Conservation (phyloP, 2,797 vertebrate species). For the Pogoniulus pusillus region DNA sequence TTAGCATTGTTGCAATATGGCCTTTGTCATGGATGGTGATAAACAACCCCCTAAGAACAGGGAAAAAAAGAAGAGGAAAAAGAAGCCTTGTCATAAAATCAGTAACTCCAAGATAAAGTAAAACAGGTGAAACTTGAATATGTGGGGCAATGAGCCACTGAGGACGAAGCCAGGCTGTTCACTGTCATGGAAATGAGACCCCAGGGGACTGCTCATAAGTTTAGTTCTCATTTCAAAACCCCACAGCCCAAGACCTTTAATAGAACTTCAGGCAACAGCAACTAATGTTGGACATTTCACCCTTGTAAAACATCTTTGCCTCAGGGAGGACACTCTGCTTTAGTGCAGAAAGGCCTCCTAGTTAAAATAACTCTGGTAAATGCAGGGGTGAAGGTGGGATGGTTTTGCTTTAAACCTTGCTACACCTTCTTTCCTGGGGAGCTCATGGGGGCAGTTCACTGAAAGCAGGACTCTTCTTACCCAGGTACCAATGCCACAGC, state of each 20-base stretch:
- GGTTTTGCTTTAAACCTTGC: neutral
- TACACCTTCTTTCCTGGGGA: neutral
- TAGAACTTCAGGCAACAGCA: neutral
- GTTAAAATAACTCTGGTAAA: neutral
- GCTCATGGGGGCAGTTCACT: neutral
- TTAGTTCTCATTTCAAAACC: neutral
- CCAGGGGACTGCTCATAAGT: neutral
- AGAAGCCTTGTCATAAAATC: slow-evolving; percentile 28
- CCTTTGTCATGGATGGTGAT: slow-evolving; percentile 97
- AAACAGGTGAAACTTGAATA: neutral
- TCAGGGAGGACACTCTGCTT: neutral
- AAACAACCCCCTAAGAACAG: slow-evolving; percentile 88
- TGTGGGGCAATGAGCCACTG: neutral
- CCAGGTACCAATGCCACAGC: neutral
- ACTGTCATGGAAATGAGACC: neutral
- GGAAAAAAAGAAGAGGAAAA: slow-evolving; percentile 34
- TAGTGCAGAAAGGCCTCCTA: neutral
- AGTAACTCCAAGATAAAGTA: neutral
- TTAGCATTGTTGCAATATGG: slow-evolving; percentile 93
- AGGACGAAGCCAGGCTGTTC: neutral
- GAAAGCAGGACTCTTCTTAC: neutral
- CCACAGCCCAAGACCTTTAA: neutral
- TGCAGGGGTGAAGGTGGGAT: neutral
- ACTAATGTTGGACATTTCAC: neutral
- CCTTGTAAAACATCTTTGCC: neutral